These are phyloP conservation scores for Caenorhabditis drosophilae DNA, from an alignment of 2,888 invertebrate species.

Conservation along the genomic window DNA sequence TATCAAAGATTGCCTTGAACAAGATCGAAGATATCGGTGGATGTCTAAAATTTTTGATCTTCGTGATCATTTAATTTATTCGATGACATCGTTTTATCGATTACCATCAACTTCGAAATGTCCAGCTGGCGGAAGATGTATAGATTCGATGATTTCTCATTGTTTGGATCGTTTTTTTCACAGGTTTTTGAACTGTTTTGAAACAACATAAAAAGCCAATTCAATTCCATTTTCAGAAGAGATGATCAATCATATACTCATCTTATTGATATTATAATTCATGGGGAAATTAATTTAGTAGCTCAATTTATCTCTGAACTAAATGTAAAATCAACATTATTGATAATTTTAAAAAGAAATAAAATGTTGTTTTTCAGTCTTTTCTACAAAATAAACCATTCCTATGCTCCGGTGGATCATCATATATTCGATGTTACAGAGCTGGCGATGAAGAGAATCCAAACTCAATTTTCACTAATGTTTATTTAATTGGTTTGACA, in stretches of 20 bases:
- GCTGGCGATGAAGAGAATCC: slow-evolving; percentile 10
- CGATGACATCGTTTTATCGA: slow-evolving; percentile 70
- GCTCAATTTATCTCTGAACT: slow-evolving; percentile 50
- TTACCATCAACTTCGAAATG: slow-evolving; percentile 39
- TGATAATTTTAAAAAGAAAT: slow-evolving; percentile 1
- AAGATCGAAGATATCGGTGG: slow-evolving; percentile 80
- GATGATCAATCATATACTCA: slow-evolving; percentile 15
- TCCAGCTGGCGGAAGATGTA: slow-evolving; percentile 38
- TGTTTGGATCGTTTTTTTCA: slow-evolving; percentile 30
- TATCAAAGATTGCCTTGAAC: slow-evolving; percentile 21
- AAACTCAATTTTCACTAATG: background rate
- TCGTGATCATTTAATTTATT: slow-evolving; percentile 88
- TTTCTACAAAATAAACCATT: slow-evolving; percentile 35
- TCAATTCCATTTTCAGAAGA: no score
- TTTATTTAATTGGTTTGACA: slow-evolving; percentile 7
- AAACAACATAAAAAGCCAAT: no score
- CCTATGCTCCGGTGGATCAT: slow-evolving; percentile 27
- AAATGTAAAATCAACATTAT: slow-evolving; percentile 22
- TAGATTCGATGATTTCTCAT: slow-evolving; percentile 36
- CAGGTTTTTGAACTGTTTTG: no score
- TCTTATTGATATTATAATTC: slow-evolving; percentile 26
- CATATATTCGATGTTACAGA: slow-evolving; percentile 37
- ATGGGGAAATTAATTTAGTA: slow-evolving; percentile 42
- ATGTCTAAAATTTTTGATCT: slow-evolving; percentile 92
- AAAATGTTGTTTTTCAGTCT: slow-evolving; percentile 25